These are phyloP conservation scores for Ommatoiulus sabulosus DNA, from an alignment of 2,888 invertebrate genomes.

Conservation along the genomic window DNA sequence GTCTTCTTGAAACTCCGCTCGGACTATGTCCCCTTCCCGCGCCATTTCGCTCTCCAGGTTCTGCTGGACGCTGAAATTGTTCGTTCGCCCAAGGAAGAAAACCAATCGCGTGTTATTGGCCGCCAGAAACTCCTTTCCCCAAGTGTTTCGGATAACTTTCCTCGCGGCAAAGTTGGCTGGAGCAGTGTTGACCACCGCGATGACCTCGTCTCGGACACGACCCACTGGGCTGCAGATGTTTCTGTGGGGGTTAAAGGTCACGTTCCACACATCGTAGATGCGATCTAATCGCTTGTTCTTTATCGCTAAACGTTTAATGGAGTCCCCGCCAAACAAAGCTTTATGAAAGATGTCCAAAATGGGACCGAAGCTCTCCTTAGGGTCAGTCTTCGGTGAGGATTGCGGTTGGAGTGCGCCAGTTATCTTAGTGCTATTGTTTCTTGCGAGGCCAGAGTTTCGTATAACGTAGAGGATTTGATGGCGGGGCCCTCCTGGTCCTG, in stretches of 20 bases:
- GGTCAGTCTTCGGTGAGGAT: neutral
- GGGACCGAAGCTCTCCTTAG: neutral
- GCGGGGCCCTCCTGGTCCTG: neutral
- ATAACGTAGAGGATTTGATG: neutral
- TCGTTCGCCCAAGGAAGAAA: conserved; percentile 75
- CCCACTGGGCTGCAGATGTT: conserved; percentile 61
- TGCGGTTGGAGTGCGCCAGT: neutral
- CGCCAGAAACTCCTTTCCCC: conserved; percentile 78
- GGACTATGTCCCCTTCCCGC: conserved; percentile 80
- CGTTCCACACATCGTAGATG: conserved; percentile 67
- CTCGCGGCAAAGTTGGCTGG: conserved; percentile 77
- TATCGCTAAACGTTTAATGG: conserved; percentile 49
- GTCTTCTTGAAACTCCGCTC: conserved; percentile 84
- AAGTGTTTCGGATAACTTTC: conserved; percentile 77
- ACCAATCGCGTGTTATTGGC: conserved; percentile 68
- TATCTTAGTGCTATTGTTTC: neutral
- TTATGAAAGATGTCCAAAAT: conserved; percentile 23
- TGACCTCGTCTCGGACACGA: conserved; percentile 61
- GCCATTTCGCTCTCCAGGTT: conserved; percentile 75
- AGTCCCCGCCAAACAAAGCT: neutral
- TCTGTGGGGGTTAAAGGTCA: conserved; percentile 72
- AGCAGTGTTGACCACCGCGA: conserved; percentile 82
- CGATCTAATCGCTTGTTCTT: conserved; percentile 54
- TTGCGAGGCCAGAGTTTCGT: neutral
- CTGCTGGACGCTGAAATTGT: conserved; percentile 70